Evolutionary conservation across 2,797 vertebrate species (phyloP), one percentile per base, ranked within the genome.

Genomic region (Hyperoplus lanceolatus): DNA sequence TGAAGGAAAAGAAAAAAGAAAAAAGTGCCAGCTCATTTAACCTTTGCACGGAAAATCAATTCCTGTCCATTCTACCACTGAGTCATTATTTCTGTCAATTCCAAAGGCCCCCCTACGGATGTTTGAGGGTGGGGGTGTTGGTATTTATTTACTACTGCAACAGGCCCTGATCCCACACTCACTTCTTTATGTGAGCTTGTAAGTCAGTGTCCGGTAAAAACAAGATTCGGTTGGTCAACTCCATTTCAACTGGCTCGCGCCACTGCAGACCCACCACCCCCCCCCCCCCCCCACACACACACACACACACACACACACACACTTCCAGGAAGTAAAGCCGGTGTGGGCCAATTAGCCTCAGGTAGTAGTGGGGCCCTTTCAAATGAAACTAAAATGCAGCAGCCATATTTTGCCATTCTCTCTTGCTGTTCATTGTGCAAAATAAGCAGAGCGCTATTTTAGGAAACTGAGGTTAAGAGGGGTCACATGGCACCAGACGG

Each of bases 81-180:
- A 90, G 69, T 89, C 87, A 86, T 78, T 86, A 86, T 86, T 91
- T 84, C 74, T 89, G 77, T 87, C 75, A 62, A 57, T 71, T 75
- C 71, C 63, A 55, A 21, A 5, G 62, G 54, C 29, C 7, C 39
- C 58, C 69, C 70, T 60, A 3, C 3, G 61, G 67, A 73, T 21
- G 73, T 18, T 4, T 57, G 16, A 1, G 41, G 51, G 29, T 2
- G 12, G 42, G 15, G 61, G 11, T 29, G 67, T 6, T 48, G 63
- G 45, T 77, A 87, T 87, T 87, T 85, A 29, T 29, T 29, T 29
- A 29, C 29, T 29, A 85, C 79, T 80, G 83, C 81, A 77, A 69
- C 67, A 55, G 64, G 78, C 73, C 78, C 68, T 80, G 77, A 87
- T 85, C 77, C 70, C 56, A 57, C 60, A 70, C 79, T 88, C 72